Base-by-base conservation (phyloP, 2,797 vertebrate species). In the Synaphobranchus kaupii region DNA sequence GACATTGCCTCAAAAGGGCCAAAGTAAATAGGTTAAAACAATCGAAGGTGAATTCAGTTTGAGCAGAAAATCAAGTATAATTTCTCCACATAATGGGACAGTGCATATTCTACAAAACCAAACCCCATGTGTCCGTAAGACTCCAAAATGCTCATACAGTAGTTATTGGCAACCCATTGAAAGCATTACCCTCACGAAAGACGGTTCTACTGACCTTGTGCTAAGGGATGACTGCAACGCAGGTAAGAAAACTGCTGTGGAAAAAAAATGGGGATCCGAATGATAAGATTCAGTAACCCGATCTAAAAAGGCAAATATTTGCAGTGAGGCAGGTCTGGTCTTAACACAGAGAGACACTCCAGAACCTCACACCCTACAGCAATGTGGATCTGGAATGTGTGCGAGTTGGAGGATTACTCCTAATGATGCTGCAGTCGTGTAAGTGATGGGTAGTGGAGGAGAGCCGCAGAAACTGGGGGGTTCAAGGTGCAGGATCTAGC, bases 301-400 rank as follows among this genome's bases (percentile, higher is more conserved):
- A 68, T 25, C 63, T 68, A 68, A 68, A 68, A 68, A 28, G 63
- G n/a, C n/a, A 68, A 68, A 68, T 15, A 68, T 68, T 76, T 76
- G 15, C 34, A 76, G 34, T 39, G 10, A 76, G 34, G 34, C 34
- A 20, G 31, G 34, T 39, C 71, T 39, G 71, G 34, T 39, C 68
- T 76, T 39, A 31, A 76, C 34, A 34, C 71, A 39, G 1, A 73
- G 28, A 80, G 76, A 80, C 31, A 48, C 71, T 76, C 76, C 76
- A 80, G 34, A 10, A 15, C 39, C 39, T 48, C 15, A 76, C 39
- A 44, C 76, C 44, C 34, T 80, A 22, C 76, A 47, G 76, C 76
- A 48, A 44, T 80, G 13, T 80, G 20, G 76, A 48, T 80, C 76
- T 8, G 39, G 73, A 44, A 28, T 68, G 71, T 39, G 73, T 22